phyloP scores from a whole-genome alignment of 2,113 vertebrate species.

The Halichoerus grypus region DNA sequence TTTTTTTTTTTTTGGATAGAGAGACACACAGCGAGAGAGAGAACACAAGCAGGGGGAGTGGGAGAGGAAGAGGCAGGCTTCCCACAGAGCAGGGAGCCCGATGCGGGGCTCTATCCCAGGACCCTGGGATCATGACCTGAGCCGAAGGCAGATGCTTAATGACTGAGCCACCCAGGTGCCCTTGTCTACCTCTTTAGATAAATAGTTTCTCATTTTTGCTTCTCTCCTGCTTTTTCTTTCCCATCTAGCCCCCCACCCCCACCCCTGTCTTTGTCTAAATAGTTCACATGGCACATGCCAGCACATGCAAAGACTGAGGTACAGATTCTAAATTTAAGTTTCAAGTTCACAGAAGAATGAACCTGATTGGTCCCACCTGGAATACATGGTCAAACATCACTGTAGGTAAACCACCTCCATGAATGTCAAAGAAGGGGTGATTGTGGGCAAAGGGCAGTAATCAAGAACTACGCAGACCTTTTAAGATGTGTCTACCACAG shows the following conservation, averaged over 20 bases:
- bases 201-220: not conserved
- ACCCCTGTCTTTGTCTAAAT: not conserved
- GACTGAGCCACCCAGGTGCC: too few species aligned
- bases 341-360: not conserved
- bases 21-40: too few species aligned
- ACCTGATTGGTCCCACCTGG: not conserved
- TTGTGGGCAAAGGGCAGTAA: not conserved
- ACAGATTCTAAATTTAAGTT: not conserved
- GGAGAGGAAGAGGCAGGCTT: too few species aligned
- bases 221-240: not conserved
- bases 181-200: not conserved
- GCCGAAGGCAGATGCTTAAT: too few species aligned
- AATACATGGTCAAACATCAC: not conserved
- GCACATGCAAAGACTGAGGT: not conserved
- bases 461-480: not conserved
- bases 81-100: too few species aligned
- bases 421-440: not conserved
- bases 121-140: too few species aligned
- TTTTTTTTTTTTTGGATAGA: too few species aligned
- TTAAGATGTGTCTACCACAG: not conserved
- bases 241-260: rapidly evolving
- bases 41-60: too few species aligned
- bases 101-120: too few species aligned
- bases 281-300: not conserved
- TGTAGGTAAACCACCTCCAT: not conserved